Evolutionary conservation across 2,113 vertebrate species (phyloP).

Genomic region (Pandion haliaetus): DNA sequence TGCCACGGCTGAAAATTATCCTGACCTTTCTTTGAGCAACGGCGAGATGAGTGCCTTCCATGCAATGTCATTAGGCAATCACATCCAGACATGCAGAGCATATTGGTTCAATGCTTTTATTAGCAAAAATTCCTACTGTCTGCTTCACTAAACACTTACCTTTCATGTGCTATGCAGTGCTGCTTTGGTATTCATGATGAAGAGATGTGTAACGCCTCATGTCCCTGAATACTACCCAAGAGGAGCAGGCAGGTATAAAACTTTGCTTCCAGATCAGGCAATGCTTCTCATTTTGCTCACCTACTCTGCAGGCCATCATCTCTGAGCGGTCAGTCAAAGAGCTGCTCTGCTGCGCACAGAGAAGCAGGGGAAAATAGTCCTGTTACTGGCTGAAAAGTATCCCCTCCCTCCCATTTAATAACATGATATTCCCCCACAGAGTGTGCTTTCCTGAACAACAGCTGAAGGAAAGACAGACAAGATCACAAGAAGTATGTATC

Average conservation of each 20-base stretch:
- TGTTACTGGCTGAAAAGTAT: not conserved
- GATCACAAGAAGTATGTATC: not conserved
- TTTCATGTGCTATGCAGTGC: not conserved
- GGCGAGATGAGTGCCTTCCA: not conserved
- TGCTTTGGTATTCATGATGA: not conserved
- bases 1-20: not conserved
- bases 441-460: not conserved
- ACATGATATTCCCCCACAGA: accelerated
- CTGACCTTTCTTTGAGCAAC: not conserved
- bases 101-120: not conserved
- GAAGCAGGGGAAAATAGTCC: not conserved
- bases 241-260: not conserved
- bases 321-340: not conserved
- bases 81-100: not conserved
- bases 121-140: not conserved
- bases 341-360: not conserved
- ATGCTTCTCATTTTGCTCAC: not conserved
- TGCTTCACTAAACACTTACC: not conserved
- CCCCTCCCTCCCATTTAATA: not conserved
- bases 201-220: not conserved
- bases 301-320: not conserved
- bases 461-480: not conserved
- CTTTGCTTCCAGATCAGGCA: not conserved
- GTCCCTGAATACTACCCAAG: not conserved
- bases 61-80: not conserved